Evolutionary conservation across 92 coral and sea anemone species (phyloP), one percentile per base, ranked within the genome.

Genomic region (Actinostola sp.): DNA sequence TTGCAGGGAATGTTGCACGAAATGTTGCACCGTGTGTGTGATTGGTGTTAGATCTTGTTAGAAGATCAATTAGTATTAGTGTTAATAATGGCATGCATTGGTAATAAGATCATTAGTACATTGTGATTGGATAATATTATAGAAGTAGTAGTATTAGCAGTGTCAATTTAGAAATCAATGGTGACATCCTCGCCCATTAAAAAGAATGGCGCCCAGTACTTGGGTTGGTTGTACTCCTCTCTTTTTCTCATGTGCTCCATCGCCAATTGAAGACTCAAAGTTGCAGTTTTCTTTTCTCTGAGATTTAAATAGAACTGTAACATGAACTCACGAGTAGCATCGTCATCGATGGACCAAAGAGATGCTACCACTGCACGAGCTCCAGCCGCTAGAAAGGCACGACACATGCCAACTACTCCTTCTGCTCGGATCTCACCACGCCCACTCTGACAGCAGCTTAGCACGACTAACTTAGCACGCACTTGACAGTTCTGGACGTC

Each of bases 301-400:
- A 73, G 31, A 14, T 30, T 33, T 3, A 2, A 0, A 59, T 73
- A 73, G 27, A 73, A 73, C 6, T 10, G 0, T 61, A 1, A 0
- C 80, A 73, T 61, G 61, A 73, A 73, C 28, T 8, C 61, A 21
- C 30, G 10, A 4, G 80, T 73, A 0, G 81, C 81, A 0, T 25
- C 41, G 25, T 75, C 81, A 11, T 46, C 63, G 50, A 63, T 34
- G 52, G 81, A 61, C 81, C 81, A 75, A 38, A 75, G 38, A 8
- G 81, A 63, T 34, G 48, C 81, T 13, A 75, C 49, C 38, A 75
- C 81, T 20, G 81, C 81, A 29, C 71, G 81, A 23, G 81, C 81
- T 10, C 81, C 81, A 8, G 76, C 41, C 42, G 72, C 72, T 15
- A 67, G 72, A 45, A 67, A 67, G 59, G 72, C 72, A 29, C 72